Base-by-base conservation (phyloP, 2,797 vertebrate species). In the Rhynchotus rufescens region DNA sequence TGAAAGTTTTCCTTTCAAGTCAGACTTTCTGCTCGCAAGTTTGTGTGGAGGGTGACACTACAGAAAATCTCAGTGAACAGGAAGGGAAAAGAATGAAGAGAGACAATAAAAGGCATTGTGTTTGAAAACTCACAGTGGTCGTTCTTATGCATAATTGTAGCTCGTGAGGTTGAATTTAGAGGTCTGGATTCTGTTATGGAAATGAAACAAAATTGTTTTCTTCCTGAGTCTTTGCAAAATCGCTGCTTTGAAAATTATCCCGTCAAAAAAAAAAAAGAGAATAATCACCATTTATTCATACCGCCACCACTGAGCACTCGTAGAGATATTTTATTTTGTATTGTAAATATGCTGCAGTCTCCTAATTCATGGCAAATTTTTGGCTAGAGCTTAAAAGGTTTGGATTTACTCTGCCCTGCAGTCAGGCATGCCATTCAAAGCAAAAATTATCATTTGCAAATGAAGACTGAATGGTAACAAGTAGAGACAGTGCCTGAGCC, bases 191-290 rank as follows among this genome's bases (percentile, higher is more conserved):
- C 97, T 98, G 97, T 98, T 98, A 98, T 97, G 97, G 98, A 98
- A 99, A 99, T 98, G 98, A 97, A 97, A 96, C 98, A 97, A 98
- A 99, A 99, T 98, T 98, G 98, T 99, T 98, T 98, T 98, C 98
- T 99, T 99, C 98, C 98, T 98, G 98, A 98, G 97, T 97, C 96
- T 97, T 97, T 95, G 92, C 94, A 97, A 95, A 97, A 97, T 97
- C 85, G 12, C 94, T 57, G 91, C 97, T 98, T 97, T 96, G 98
- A 98, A 98, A 98, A 98, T 98, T 98, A 98, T 94, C 96, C 98
- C 93, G 56, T 98, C 97, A 98, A 96, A 90, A 94, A 96, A 95
- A 93, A 90, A 94, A 96, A 95, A 93, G 10, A 36, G 96, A 97
- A 98, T 96, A 98, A 96, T 97, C 80, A 40, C 97, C 97, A 22